Conservation (phyloP, 2,113 vertebrate species). For the Lynx canadensis region DNA sequence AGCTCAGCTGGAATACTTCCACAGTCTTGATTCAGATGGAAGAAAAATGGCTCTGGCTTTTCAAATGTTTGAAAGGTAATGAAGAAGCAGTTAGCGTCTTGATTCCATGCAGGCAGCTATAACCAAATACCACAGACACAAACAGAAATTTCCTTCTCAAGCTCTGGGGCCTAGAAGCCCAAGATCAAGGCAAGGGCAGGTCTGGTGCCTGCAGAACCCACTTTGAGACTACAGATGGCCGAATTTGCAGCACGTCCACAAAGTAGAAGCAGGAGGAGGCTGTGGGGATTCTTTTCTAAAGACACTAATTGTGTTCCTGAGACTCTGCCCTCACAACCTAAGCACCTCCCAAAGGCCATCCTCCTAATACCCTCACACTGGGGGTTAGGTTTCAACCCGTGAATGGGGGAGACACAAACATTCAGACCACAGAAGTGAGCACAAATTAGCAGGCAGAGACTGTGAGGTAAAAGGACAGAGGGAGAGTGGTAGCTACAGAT, state of each 20-base stretch:
- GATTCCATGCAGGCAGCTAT: neutral
- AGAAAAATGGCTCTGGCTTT: neutral
- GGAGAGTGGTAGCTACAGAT: neutral
- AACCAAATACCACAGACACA: neutral
- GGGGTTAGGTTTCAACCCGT: neutral
- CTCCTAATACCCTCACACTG: neutral
- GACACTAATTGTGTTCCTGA: neutral
- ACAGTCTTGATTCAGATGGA: neutral
- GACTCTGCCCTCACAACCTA: neutral
- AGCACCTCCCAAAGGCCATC: neutral
- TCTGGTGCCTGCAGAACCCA: neutral
- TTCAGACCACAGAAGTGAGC: neutral
- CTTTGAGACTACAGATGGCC: neutral
- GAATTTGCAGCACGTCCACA: rapidly evolving
- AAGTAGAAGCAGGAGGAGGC: neutral
- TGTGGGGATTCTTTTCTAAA: neutral
- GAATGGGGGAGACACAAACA: neutral
- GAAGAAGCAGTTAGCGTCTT: neutral
- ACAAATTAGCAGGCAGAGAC: neutral
- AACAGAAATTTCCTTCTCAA: neutral
- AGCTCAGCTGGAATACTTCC: neutral
- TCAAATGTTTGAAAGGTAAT: neutral
- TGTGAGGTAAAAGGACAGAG: neutral
- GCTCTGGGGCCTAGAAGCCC: neutral
- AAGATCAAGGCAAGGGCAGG: neutral